Percentiles rank a stretch among this genome's conserved stretches.
These are phyloP conservation scores for Himalopsyche japonica DNA, from an alignment of 2,888 invertebrate species.

Conservation along the genomic window DNA sequence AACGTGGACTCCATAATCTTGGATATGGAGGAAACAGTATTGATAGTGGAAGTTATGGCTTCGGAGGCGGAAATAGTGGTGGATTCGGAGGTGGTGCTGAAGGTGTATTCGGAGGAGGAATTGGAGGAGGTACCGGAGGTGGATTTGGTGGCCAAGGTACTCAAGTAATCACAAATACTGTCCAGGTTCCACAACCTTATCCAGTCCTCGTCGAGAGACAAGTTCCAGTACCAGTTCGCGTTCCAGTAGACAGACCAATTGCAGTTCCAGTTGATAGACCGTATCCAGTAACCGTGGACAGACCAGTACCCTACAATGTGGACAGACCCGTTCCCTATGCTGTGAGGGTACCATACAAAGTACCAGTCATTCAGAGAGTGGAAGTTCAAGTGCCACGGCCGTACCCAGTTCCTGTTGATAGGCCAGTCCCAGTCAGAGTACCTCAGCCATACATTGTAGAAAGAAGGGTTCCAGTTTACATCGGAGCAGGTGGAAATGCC, in stretches of 20 bases:
- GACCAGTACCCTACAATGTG: constrained; percentile 29
- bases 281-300: not conserved
- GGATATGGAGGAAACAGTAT: too few relatives aligned
- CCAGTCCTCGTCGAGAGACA: constrained; percentile 52
- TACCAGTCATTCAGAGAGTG: constrained; percentile 33
- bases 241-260: constrained; percentile 54
- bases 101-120: not conserved
- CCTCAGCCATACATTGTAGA: constrained; percentile 44
- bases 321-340: constrained; percentile 35
- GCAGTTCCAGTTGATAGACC: not conserved
- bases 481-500: constrained; percentile 13
- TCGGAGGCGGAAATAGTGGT: not conserved
- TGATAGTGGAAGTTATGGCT: not conserved
- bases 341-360: constrained; percentile 28
- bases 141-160: not conserved
- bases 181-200: constrained; percentile 46
- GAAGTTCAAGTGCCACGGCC: constrained; percentile 46
- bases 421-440: constrained; percentile 57
- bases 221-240: constrained; percentile 56
- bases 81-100: not conserved
- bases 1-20: not conserved
- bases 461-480: constrained; percentile 53
- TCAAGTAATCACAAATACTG: constrained; percentile 50
- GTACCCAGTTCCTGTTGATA: constrained; percentile 57
- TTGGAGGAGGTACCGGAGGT: not conserved